A percentile compares a stretch with the other conserved stretches of the same genome.
Conservation (phyloP, 1,140 invertebrate species). For the Gonioctena quinquepunctata region DNA sequence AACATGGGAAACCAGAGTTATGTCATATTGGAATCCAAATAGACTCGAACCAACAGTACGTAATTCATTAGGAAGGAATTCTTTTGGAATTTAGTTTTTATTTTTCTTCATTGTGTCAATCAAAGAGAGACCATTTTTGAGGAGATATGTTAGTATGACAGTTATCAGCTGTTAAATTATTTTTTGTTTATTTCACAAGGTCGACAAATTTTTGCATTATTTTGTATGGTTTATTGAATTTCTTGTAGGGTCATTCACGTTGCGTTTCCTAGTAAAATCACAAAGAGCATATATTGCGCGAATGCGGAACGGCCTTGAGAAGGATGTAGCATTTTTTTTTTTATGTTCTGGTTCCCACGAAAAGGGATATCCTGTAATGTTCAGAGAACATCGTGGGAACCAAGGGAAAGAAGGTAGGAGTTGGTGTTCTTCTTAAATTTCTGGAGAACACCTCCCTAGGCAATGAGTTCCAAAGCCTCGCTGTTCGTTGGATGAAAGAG, state of each 20-base stretch:
- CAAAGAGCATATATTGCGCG: not conserved
- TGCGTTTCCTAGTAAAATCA: not conserved
- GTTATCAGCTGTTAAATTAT: not conserved
- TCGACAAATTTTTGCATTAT: not conserved
- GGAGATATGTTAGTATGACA: not conserved
- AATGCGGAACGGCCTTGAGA: not conserved
- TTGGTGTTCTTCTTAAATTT: too few species aligned
- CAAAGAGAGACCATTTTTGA: not conserved
- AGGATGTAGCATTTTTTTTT: not conserved
- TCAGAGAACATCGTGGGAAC: too few species aligned
- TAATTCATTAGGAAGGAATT: conserved; percentile 43
- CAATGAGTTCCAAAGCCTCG: too few species aligned
- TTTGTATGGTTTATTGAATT: not conserved
- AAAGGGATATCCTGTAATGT: too few species aligned
- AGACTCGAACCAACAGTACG: conserved; percentile 25
- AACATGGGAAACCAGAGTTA: conserved; percentile 42
- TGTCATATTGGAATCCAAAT: conserved; percentile 43
- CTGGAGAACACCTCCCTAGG: too few species aligned
- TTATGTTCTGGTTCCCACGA: too few species aligned
- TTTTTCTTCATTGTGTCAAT: conserved; percentile 41
- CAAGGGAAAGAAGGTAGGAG: too few species aligned
- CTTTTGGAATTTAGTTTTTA: conserved; percentile 46
- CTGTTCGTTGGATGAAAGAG: too few species aligned
- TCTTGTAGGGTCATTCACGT: not conserved
- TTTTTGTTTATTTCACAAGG: not conserved